phyloP scores from a whole-genome alignment of 1,140 invertebrate species.

The Drosophila prosaltans region DNA sequence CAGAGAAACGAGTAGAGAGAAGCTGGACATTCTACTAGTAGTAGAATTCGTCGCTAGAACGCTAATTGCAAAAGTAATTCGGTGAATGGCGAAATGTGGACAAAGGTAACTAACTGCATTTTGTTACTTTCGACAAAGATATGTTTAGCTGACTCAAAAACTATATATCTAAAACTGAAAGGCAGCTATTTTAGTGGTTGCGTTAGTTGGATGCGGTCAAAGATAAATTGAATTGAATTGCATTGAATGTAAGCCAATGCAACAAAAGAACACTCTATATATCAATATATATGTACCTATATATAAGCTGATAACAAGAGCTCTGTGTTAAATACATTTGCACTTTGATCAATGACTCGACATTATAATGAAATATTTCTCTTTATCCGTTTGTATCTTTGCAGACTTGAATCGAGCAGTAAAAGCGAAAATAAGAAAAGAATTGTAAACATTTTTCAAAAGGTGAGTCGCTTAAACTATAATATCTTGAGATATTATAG shows the following conservation, averaged over 20 bases:
- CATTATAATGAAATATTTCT: slow-evolving; percentile 19
- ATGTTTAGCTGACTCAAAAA: slow-evolving; percentile 6
- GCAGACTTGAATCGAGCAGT: slow-evolving; percentile 46
- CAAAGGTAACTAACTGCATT: slow-evolving; percentile 41
- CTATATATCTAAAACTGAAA: slow-evolving; percentile 9
- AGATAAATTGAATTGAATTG: slow-evolving; percentile 76
- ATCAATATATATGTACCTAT: slow-evolving; percentile 31
- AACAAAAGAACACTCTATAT: slow-evolving; percentile 15
- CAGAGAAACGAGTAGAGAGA: slow-evolving; percentile 16
- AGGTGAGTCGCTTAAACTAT: slow-evolving; percentile 40
- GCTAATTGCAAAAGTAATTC: slow-evolving; percentile 77
- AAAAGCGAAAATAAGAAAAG: slow-evolving; percentile 23
- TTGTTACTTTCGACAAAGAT: slow-evolving; percentile 29
- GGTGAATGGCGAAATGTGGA: slow-evolving; percentile 39
- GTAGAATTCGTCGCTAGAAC: neutral
- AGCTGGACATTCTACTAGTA: neutral
- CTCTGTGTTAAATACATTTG: slow-evolving; percentile 10
- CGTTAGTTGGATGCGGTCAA: slow-evolving; percentile 36
- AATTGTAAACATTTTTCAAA: slow-evolving; percentile 38
- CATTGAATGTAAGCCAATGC: slow-evolving; percentile 49
- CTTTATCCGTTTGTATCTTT: slow-evolving; percentile 21
- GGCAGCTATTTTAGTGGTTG: slow-evolving; percentile 8
- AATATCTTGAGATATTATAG: neutral
- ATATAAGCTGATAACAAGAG: neutral
- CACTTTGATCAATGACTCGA: slow-evolving; percentile 34